Evolutionary conservation across 2,888 invertebrate genomes (phyloP).

Genomic region (Brassicogethes aeneus): DNA sequence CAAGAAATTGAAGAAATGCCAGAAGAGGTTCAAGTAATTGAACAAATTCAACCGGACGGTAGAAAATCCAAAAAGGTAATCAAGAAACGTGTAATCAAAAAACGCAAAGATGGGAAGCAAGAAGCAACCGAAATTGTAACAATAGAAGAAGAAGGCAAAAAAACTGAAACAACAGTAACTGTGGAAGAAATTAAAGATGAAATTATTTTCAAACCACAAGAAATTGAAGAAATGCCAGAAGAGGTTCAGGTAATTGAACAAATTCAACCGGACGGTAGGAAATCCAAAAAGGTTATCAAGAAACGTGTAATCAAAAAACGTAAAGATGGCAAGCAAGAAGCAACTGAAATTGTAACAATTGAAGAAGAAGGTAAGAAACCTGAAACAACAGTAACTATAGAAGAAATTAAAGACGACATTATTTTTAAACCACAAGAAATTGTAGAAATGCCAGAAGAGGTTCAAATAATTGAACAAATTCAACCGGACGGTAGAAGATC

Average conservation of each 20-base stretch:
- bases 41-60: constrained; percentile 16
- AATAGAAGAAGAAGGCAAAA: constrained; percentile 28
- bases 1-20: constrained; percentile 10
- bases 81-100: constrained; percentile 12
- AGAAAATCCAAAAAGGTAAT: constrained; percentile 7
- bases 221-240: constrained; percentile 15
- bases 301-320: constrained; percentile 30
- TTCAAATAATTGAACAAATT: constrained; percentile 26
- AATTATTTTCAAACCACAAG: not conserved
- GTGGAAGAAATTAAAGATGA: constrained; percentile 17
- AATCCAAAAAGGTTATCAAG: constrained; percentile 14
- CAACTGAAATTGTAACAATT: constrained; percentile 40
- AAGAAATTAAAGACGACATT: constrained; percentile 15
- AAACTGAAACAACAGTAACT: constrained; percentile 23
- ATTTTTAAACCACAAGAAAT: constrained; percentile 14
- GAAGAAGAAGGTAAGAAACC: constrained; percentile 41
- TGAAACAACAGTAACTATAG: constrained; percentile 31
- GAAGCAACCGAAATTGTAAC: constrained; percentile 32
- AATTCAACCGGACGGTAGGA: constrained; percentile 15
- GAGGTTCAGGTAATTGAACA: constrained; percentile 17
- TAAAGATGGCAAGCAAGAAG: constrained; percentile 30
- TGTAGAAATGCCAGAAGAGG: constrained; percentile 25
- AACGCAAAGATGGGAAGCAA: constrained; percentile 19
- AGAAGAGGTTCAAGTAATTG: constrained; percentile 18
- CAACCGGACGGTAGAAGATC: constrained; percentile 31